A percentile compares a stretch with the other conserved stretches of the same genome.
Conservation (phyloP, 2,888 invertebrate genomes). For the Gymnoscelis rufifasciata region DNA sequence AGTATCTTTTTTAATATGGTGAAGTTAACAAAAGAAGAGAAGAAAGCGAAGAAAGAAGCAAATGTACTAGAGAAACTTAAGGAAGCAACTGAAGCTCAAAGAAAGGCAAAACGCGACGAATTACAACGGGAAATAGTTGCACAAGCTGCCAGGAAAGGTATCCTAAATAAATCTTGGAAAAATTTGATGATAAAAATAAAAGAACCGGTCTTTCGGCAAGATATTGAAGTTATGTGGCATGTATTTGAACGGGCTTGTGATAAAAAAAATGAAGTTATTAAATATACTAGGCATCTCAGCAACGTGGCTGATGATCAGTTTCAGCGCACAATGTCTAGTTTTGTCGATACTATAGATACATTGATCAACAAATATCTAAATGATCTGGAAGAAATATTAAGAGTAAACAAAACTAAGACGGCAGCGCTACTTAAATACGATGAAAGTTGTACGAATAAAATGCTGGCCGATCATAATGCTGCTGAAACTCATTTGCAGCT, state of each 20-base stretch:
- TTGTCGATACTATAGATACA: slow-evolving; percentile 80
- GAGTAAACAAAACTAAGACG: slow-evolving; percentile 50
- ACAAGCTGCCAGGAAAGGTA: slow-evolving; percentile 45
- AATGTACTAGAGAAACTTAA: slow-evolving; percentile 52
- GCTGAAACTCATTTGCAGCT: slow-evolving; percentile 68
- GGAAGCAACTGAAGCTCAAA: slow-evolving; percentile 44
- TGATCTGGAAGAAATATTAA: slow-evolving; percentile 54
- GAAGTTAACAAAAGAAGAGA: slow-evolving; percentile 41
- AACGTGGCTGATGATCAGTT: slow-evolving; percentile 82
- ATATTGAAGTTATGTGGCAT: slow-evolving; percentile 64
- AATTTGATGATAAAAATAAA: slow-evolving; percentile 64
- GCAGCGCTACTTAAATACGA: slow-evolving; percentile 43
- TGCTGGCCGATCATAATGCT: slow-evolving; percentile 49
- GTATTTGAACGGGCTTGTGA: slow-evolving; percentile 75
- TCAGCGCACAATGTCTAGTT: slow-evolving; percentile 80
- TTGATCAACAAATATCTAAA: slow-evolving; percentile 73
- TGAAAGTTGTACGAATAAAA: slow-evolving; percentile 41
- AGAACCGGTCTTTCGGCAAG: slow-evolving; percentile 60
- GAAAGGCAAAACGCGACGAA: slow-evolving; percentile 50
- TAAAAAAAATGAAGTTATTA: slow-evolving; percentile 80
- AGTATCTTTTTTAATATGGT: neutral
- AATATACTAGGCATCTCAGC: slow-evolving; percentile 75
- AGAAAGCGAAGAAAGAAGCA: slow-evolving; percentile 59
- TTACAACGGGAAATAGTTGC: slow-evolving; percentile 57
- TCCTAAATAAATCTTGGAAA: slow-evolving; percentile 55